Conservation (phyloP, 2,113 vertebrate genomes). For the Nymphicus hollandicus region DNA sequence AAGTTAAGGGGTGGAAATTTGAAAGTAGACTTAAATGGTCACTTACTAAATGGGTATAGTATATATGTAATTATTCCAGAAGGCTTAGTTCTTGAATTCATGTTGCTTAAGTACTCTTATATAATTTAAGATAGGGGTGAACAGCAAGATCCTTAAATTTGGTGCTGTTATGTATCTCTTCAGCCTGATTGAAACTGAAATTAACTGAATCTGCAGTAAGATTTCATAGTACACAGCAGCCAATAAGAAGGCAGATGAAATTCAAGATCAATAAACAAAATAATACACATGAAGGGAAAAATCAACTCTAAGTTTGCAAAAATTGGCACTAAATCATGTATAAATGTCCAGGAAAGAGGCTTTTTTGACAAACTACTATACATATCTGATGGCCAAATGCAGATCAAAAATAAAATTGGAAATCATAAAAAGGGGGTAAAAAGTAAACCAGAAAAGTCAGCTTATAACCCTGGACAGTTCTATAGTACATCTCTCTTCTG, state of each 20-base stretch:
- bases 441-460: neutral
- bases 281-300: neutral
- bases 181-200: neutral
- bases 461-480: neutral
- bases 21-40: neutral
- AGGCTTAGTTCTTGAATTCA: neutral
- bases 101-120: neutral
- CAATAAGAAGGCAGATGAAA: neutral
- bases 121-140: neutral
- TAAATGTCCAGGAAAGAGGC: fast-evolving
- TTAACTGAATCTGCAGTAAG: neutral
- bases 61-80: neutral
- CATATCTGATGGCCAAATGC: neutral
- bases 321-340: neutral
- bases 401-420: neutral
- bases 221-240: neutral
- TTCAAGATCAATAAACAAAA: neutral
- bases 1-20: neutral
- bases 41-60: neutral
- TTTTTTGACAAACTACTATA: neutral
- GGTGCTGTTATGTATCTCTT: neutral
- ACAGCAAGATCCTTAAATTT: neutral
- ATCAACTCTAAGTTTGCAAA: neutral
- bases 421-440: neutral
- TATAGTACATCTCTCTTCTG: neutral